Evolutionary conservation across 2,888 invertebrate genomes (phyloP), one percentile per base, ranked within the genome.

Genomic region (Acleris literana): DNA sequence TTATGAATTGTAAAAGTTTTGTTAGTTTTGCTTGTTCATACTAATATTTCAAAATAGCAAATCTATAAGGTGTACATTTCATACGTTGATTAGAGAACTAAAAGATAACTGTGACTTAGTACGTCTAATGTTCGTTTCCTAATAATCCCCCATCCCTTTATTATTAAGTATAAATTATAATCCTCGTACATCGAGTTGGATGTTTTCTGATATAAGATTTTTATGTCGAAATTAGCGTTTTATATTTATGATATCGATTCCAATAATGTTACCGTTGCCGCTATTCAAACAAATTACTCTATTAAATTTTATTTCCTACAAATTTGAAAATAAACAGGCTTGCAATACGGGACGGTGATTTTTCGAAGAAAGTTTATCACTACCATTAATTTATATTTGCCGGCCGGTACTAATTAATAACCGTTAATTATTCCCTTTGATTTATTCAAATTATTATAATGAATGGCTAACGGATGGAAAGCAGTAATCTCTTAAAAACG

Each of bases 401-500:
- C 51, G 51, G 51, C 33, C 20, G 64, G 17, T 49, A 44, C 20
- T 54, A 67, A 69, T 72, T 70, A 72, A 72, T 72, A 64, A 61
- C 59, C 51, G 55, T 69, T 68, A 69, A 68, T 64, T 53, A 70
- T 65, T 65, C 63, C 68, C 71, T 72, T 70, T 69, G 70, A 70
- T 71, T 72, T 74, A 79, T 79, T 70, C 29, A 64, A 74, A 64
- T 71, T 69, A 70, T 74, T 69, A 72, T 78, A 78, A 81, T 78
- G 71, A 76, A 65, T 56, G 44, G 52, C 48, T 67, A 72, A 71
- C 78, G 78, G 79, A 79, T 77, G 72, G 80, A 80, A 80, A 82
- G 81, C 70, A 62, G 71, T 69, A 62, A 69, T 55, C 60, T 68
- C 13, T 52, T 62, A 61, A 64, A 71, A 69, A 67, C 72, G 58